Percentiles rank a stretch among this genome's conserved stretches.
Evolutionary conservation across 2,888 invertebrate genomes (phyloP).

Genomic region (Zele albiditarsus): DNA sequence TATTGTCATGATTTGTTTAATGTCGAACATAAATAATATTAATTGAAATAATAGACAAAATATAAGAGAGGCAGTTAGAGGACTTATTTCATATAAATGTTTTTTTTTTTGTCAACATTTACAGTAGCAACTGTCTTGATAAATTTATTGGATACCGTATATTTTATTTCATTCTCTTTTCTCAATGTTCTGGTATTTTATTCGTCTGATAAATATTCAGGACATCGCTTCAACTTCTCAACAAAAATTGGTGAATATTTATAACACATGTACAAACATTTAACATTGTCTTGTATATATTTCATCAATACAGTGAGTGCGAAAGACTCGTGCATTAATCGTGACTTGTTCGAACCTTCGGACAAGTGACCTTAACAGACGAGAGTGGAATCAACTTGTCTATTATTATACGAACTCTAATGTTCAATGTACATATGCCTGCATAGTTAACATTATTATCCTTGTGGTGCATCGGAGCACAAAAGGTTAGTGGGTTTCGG

Average conservation of each 20-base stretch:
- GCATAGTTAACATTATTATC: constrained; percentile 45
- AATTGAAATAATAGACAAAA: too few species aligned
- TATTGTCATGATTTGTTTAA: too few species aligned
- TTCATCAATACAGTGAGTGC: neutral
- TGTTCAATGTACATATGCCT: constrained; percentile 48
- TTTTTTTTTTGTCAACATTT: too few species aligned
- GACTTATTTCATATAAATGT: too few species aligned
- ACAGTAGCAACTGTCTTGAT: neutral
- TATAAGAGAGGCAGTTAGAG: too few species aligned
- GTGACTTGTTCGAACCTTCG: constrained; percentile 63
- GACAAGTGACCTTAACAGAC: constrained; percentile 65
- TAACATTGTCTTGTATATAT: constrained; percentile 6
- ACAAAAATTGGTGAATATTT: neutral
- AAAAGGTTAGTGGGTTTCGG: constrained; percentile 68
- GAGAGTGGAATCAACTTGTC: constrained; percentile 45
- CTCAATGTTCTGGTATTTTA: neutral
- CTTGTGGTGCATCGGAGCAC: constrained; percentile 44
- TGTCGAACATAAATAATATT: too few species aligned
- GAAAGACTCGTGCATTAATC: constrained; percentile 32
- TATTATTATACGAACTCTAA: constrained; percentile 59
- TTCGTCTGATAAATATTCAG: neutral
- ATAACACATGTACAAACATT: too few species aligned
- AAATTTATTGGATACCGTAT: neutral
- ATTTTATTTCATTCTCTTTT: neutral
- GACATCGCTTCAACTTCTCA: neutral